These are phyloP conservation scores for Lepus americanus DNA, from an alignment of 2,113 vertebrate species.

Conservation along the genomic window DNA sequence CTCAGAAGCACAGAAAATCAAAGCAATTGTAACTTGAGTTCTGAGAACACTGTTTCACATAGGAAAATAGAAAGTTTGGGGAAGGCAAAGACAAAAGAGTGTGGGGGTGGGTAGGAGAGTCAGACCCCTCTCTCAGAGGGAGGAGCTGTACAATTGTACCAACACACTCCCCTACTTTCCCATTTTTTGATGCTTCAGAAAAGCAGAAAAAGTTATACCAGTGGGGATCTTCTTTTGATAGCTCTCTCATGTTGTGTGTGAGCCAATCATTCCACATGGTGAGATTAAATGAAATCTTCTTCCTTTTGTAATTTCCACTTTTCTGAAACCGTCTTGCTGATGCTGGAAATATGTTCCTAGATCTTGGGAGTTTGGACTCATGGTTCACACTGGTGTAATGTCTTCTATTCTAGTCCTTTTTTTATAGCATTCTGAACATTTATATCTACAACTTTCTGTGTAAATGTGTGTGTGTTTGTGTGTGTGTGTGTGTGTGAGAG, in stretches of 20 bases:
- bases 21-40: not conserved
- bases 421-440: not conserved
- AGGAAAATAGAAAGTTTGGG: not conserved
- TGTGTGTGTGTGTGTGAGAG: too few species aligned
- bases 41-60: not conserved
- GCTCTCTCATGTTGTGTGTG: not conserved
- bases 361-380: not conserved
- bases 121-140: not conserved
- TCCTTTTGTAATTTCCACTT: not conserved
- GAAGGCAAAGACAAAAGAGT: not conserved
- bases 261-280: not conserved
- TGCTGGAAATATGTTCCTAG: not conserved
- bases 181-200: not conserved
- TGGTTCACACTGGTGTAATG: not conserved
- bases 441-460: not conserved
- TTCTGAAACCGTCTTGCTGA: not conserved
- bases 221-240: rapidly evolving
- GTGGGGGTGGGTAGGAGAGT: not conserved
- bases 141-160: not conserved
- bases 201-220: not conserved
- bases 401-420: not conserved
- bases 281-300: not conserved
- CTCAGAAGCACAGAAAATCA: too few species aligned
- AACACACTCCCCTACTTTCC: not conserved
- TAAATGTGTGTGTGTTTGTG: too few species aligned